Evolutionary conservation across 2,888 invertebrate genomes (phyloP).

Genomic region (Chymomyza caudatula): DNA sequence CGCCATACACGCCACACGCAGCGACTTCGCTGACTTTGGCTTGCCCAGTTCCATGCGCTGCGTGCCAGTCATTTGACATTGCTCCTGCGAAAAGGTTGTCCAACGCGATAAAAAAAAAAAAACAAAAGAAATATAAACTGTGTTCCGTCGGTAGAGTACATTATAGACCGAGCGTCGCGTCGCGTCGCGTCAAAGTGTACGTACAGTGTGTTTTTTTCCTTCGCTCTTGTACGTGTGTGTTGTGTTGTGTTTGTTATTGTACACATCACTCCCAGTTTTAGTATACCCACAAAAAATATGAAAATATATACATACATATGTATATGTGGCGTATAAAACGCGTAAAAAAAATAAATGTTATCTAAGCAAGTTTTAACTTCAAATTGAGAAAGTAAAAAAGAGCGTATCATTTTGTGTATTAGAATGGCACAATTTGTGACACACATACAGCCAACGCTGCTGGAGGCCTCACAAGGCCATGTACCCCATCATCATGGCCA

Average conservation of each 20-base stretch:
- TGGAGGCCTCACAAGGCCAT: slow-evolving; percentile 81
- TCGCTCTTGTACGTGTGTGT: slow-evolving; percentile 5
- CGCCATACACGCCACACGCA: not conserved
- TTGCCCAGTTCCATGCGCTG: slow-evolving; percentile 14
- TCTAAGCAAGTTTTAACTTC: not conserved
- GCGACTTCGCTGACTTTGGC: slow-evolving; percentile 43
- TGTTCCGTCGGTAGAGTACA: not conserved
- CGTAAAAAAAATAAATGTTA: slow-evolving; percentile 1
- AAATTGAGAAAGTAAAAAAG: not conserved
- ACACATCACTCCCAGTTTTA: slow-evolving; percentile 38
- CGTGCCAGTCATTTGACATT: slow-evolving; percentile 72
- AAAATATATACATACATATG: not conserved
- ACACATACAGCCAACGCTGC: slow-evolving; percentile 81
- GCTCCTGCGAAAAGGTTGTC: slow-evolving; percentile 76
- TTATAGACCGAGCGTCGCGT: not conserved
- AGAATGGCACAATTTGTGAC: slow-evolving; percentile 82
- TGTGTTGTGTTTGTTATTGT: slow-evolving; percentile 25
- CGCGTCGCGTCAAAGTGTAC: slow-evolving; percentile 20
- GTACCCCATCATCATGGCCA: slow-evolving; percentile 80
- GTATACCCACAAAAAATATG: slow-evolving; percentile 46
- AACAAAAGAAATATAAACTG: slow-evolving; percentile 1
- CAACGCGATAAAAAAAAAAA: slow-evolving; percentile 46
- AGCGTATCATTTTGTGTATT: slow-evolving; percentile 11
- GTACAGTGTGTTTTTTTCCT: slow-evolving; percentile 1
- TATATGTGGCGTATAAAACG: not conserved